Base-by-base conservation (phyloP, 35 echinoderm and acorn worm species). In the Lytechinus pictus region DNA sequence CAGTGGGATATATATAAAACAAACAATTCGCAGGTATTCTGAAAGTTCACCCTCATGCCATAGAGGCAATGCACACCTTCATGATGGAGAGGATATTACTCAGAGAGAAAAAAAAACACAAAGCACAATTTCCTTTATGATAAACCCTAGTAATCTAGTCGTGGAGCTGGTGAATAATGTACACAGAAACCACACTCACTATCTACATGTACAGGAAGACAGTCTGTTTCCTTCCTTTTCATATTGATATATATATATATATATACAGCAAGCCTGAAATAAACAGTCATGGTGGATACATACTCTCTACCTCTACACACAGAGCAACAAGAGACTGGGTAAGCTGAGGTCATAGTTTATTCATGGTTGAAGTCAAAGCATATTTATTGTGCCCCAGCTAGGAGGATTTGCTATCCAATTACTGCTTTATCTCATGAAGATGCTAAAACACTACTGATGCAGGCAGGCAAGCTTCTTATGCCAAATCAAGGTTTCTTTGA, bases 101-200 rank as follows among this genome's bases (percentile, higher is more conserved):
- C 66, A 79, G 66, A 79, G 19, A 79, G 19, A 79, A 21, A 79
- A 24, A 79, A 7, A 79, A 21, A 71, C n/a, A 79, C 66, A 79
- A 79, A 79, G 66, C 66, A 79, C 66, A 79, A 79, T 79, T 90
- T 90, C 88, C 88, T 90, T 90, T 90, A 27, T 52, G 44, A 51
- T 90, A 90, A 54, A 44, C 88, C 28, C 88, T 79, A 79, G 10
- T 44, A 90, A 90, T 54, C 28, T 54, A 90, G 88, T 90, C 92
- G 57, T 93, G 57, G 92, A 44, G 92, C 13, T 57, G 54, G 54
- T 93, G 92, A 93, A 93, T 93, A 93, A 93, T 93, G 55, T 55
- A 57, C 53, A 57, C 92, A 93, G 28, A 28, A 44, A 90, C 33
- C 33, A 44, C 33, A 44, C 33, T 44, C 33, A 2, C 0, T 44